Evolutionary conservation across 2,113 vertebrate genomes (phyloP).

Genomic region (Coryphaenoides rupestris): DNA sequence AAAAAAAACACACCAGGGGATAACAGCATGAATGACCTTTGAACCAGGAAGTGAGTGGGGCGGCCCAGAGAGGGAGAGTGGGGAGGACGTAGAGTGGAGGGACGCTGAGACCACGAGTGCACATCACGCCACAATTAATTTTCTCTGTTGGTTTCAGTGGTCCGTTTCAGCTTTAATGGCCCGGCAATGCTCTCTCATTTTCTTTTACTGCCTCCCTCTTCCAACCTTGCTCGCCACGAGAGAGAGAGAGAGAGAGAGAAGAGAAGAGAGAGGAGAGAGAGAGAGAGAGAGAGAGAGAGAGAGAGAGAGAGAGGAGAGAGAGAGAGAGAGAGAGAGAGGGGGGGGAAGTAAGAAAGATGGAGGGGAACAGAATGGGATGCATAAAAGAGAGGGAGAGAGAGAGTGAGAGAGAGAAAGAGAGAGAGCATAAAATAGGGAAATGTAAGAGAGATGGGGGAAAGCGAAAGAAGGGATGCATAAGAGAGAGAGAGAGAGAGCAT

Average conservation of each 20-base stretch:
- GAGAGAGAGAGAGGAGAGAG: not conserved
- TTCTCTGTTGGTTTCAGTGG: constrained; percentile 45
- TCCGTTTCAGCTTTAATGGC: constrained; percentile 33
- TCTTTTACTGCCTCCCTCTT: constrained; percentile 27
- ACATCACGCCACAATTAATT: constrained; percentile 29
- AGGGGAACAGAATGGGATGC: too few relatives aligned
- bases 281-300: not conserved
- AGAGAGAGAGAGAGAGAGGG: not conserved
- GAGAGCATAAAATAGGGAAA: constrained; percentile 9
- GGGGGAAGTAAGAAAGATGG: not conserved
- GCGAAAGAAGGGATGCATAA: not conserved
- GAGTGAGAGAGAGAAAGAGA: constrained; percentile 20
- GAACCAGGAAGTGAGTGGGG: constrained; percentile 25
- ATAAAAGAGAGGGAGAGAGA: constrained; percentile 28
- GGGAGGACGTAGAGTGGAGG: not conserved
- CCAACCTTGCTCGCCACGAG: too few relatives aligned
- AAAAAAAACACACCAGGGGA: constrained; percentile 5
- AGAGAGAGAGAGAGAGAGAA: not conserved
- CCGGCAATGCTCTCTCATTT: constrained; percentile 42
- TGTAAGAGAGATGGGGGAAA: constrained; percentile 29
- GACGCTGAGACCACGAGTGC: constrained; percentile 20
- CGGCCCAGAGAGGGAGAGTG: not conserved
- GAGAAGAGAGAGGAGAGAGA: too few relatives aligned
- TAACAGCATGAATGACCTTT: constrained; percentile 30
- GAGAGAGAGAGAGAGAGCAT: not conserved